Base-by-base conservation (phyloP, 2,797 vertebrate genomes). In the Crenichthys baileyi region DNA sequence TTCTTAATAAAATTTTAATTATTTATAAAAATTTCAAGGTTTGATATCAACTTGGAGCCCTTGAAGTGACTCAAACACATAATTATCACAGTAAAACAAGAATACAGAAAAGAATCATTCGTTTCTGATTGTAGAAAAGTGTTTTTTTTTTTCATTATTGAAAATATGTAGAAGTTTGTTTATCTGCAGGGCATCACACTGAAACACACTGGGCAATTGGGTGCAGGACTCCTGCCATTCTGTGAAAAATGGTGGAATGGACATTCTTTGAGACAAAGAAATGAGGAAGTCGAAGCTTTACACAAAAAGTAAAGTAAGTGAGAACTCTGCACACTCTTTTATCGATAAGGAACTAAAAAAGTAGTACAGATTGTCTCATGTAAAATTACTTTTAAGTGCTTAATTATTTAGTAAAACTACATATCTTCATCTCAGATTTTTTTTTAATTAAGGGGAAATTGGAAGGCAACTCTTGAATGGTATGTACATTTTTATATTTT, bases 241-340 rank as follows among this genome's bases (percentile, higher is more conserved):
- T 81, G 85, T 88, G 86, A 91, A 84, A 73, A 83, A 90, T 53
- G 36, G 65, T 55, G 74, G 77, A 86, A 79, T 82, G 80, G 82
- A 88, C 82, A 79, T 56, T 72, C 65, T 81, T 79, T 41, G 83
- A 83, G 83, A 90, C 3, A 9, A 73, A 26, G 71, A 1, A 74
- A 44, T 13, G 9, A 44, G 73, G 75, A 51, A 61, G 60, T 41
- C 39, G 39, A 75, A 56, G 75, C n/a, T 70, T 46, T 1, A 48
- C 44, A 15, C 67, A 73, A 67, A 5, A 50, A 61, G 48, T 65
- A 63, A 36, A 29, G 26, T 20, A 36, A 26, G 2, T 55, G 24
- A 39, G 11, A 46, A 7, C 1, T 58, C 41, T 74, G 65, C 73
- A 76, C 11, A 0, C 18, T 26, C 11, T 20, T 63, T 48, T 58